phyloP scores from a whole-genome alignment of 2,113 vertebrate genomes.

The Petromus typicus region DNA sequence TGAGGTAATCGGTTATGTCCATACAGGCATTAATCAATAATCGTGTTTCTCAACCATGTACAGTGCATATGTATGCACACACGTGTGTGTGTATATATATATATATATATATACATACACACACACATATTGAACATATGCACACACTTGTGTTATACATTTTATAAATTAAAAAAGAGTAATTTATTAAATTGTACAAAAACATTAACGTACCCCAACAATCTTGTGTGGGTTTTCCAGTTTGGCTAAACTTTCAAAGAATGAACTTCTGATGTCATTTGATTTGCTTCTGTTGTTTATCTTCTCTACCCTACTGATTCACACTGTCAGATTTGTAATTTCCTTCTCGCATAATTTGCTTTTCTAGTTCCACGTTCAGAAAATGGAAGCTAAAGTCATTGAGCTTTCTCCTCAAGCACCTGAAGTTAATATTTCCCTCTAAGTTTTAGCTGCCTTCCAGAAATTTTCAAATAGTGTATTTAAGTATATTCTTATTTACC shows the following conservation, averaged over 20 bases:
- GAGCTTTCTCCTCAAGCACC: not conserved
- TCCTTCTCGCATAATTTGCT: not conserved
- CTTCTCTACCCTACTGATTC: not conserved
- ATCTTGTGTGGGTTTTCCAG: not conserved
- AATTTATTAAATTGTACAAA: not conserved
- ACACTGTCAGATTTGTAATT: not conserved
- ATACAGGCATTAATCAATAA: not conserved
- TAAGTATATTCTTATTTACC: not conserved
- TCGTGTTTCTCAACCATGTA: not conserved
- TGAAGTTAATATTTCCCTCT: not conserved
- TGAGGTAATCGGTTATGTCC: not conserved
- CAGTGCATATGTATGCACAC: not conserved
- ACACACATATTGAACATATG: not conserved
- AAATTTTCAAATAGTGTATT: not conserved
- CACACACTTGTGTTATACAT: not conserved
- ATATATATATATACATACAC: no score
- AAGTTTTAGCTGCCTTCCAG: not conserved
- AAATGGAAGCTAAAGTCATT: not conserved
- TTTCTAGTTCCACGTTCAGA: not conserved
- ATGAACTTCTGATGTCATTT: not conserved
- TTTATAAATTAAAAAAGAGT: not conserved
- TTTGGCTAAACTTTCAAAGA: not conserved
- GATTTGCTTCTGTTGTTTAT: not conserved
- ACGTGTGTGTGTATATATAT: no score
- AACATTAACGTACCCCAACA: not conserved